Evolutionary conservation across 2,113 vertebrate species (phyloP), one percentile per base, ranked within the genome.

Genomic region (Mesitornis unicolor): DNA sequence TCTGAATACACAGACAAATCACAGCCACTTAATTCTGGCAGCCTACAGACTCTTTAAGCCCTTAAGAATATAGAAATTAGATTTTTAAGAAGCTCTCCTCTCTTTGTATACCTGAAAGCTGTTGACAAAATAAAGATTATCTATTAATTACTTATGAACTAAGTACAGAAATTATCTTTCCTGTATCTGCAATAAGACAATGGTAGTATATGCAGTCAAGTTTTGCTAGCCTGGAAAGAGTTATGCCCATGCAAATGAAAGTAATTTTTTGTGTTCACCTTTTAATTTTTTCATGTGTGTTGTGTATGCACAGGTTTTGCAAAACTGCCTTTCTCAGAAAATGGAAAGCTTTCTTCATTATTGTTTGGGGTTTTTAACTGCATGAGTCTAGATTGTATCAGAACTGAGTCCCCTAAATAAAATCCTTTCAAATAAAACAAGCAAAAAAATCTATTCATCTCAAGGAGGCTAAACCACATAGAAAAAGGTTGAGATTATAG

Each of bases 401-500:
- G 53, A 91, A 88, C n/a, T 11, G 42, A 73, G 42, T 53, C 63
- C 13, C n/a, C 47, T 83, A 85, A 94, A 93, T 83, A 73, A 86
- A 92, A 65, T 80, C 53, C 70, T 86, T 94, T 93, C 50, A 74
- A 96, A 84, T 90, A 74, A 83, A 94, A 77, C 42, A 83, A 67
- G 63, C 7, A 50, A 50, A 71, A 64, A 84, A 67, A 84, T 56
- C 68, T 82, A 20, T 91, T 96, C 16, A 73, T 90, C 82, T 94
- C 51, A n/a, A 70, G 67, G 35, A 87, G 47, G 71, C 86, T 95
- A 93, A 94, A 86, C 92, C 75, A 64, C 68, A n/a, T 13, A 95
- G 81, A 94, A 96, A 88, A 73, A 81, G 51, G 28, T 7, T 93
- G 85, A 86, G 85, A 94, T 93, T 93, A 85, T 90, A 70, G 90